Percentiles rank a stretch among this genome's conserved stretches.
Evolutionary conservation across 1,140 invertebrate genomes (phyloP).

Genomic region (Ridgeia piscesae): DNA sequence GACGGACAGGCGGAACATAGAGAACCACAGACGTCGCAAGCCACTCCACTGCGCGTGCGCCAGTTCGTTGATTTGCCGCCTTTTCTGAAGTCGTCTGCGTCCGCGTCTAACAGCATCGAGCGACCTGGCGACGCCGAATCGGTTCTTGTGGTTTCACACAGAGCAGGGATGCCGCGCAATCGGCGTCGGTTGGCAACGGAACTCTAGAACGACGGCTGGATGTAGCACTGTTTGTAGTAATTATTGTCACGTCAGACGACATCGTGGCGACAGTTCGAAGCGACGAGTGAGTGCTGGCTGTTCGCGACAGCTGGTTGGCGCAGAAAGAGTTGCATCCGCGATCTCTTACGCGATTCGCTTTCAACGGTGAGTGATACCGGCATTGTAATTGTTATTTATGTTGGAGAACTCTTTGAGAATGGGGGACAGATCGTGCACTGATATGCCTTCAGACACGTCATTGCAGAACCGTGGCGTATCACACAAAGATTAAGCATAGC

Average conservation of each 20-base stretch:
- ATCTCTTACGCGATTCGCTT: neutral
- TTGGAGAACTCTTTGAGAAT: neutral
- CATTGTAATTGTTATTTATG: neutral
- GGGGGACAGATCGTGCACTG: neutral
- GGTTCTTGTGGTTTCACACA: neutral
- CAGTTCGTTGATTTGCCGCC: no score
- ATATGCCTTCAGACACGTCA: neutral
- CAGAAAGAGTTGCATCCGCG: neutral
- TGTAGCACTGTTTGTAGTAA: neutral
- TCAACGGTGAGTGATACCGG: neutral
- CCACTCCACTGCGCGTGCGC: no score
- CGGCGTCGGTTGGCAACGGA: neutral
- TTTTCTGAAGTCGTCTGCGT: neutral
- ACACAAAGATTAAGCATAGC: neutral
- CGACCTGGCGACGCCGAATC: neutral
- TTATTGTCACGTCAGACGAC: neutral
- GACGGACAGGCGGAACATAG: neutral
- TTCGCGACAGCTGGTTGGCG: neutral
- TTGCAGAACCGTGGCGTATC: neutral
- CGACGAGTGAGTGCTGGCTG: neutral
- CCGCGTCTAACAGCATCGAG: neutral
- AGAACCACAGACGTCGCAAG: neutral
- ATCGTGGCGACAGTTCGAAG: neutral
- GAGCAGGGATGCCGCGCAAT: neutral
- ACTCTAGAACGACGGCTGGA: neutral